Conservation (phyloP, 2,797 vertebrate genomes). For the Carapus acus region DNA sequence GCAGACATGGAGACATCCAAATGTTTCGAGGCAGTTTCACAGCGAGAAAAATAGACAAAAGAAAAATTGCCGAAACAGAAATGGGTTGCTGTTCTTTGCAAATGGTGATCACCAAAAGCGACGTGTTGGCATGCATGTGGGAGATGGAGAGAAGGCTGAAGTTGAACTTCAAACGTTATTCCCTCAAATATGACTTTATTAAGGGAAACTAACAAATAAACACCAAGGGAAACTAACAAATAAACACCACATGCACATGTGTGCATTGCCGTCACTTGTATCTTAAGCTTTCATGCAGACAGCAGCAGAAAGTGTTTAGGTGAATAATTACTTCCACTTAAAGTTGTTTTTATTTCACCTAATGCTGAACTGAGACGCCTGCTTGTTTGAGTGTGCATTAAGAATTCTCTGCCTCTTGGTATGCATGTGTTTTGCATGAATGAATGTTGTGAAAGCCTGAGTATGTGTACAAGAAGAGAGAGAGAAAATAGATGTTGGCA, state of each 20-base stretch:
- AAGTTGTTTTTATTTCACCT: slow-evolving; percentile 50
- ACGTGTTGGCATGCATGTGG: slow-evolving; percentile 5
- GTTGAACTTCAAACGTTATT: slow-evolving; percentile 34
- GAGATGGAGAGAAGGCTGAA: too few species aligned
- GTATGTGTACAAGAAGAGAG: slow-evolving; percentile 16
- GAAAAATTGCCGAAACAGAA: too few species aligned
- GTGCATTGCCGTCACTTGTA: slow-evolving; percentile 56
- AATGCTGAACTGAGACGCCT: slow-evolving; percentile 46
- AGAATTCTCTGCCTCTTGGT: neutral
- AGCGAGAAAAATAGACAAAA: too few species aligned
- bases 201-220: neutral
- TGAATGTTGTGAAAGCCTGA: slow-evolving; percentile 7
- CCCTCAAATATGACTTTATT: slow-evolving; percentile 2
- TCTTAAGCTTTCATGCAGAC: slow-evolving; percentile 55
- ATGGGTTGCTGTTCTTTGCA: too few species aligned
- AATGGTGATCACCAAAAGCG: slow-evolving; percentile 1
- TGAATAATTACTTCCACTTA: slow-evolving; percentile 60
- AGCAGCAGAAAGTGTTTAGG: slow-evolving; percentile 45
- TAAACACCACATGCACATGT: slow-evolving; percentile 35
- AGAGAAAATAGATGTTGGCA: slow-evolving; percentile 4
- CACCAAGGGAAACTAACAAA: slow-evolving; percentile 27
- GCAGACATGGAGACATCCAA: too few species aligned
- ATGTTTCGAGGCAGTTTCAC: too few species aligned
- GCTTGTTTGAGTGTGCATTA: slow-evolving; percentile 7
- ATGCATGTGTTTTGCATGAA: slow-evolving; percentile 11